Evolutionary conservation across 2,113 vertebrate genomes (phyloP), one percentile per base, ranked within the genome.

Genomic region (Caretta caretta): DNA sequence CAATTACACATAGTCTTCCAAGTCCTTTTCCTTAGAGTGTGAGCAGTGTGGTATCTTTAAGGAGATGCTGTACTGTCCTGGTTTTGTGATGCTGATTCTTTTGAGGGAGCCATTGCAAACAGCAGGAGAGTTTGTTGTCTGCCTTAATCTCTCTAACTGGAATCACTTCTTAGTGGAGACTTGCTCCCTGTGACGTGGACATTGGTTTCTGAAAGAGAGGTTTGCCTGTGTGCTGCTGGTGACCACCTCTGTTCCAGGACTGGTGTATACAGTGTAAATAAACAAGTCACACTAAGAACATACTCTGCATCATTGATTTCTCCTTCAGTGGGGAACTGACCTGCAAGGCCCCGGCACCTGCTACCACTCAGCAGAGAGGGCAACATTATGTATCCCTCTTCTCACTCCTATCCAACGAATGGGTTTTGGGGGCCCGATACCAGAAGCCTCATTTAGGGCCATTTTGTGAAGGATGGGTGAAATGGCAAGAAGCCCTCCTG

Each of bases 1-100:
- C 96, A 97, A 10, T 97, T 95, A 95, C 89, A 95, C 92, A 87
- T 49, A 54, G 57, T 46, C 96, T 92, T 94, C 82, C 84, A 54
- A 27, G 46, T 59, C 57, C 57, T 90, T 91, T 95, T 86, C 93
- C 53, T 38, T 91, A 65, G 81, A 35, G 65, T 86, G n/a, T 50
- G 92, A 90, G 53, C 29, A 90, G 81, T 89, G 84, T 20, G 19
- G 53, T 80, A 56, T 46, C 86, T 94, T 95, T 91, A 95, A 95
- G 86, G 87, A 92, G 96, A 95, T 65, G 20, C 14, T 80, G 93
- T 95, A 91, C 93, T 49, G 11, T 86, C 72, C 92, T 85, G 86
- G 7, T 92, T 95, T 90, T 90, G 94, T 92, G 85, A 93, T 83
- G 56, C 85, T 80, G 92, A 31, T 19, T 82, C 57, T 93, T 94